Evolutionary conservation across 2,113 vertebrate genomes (phyloP), one percentile per base, ranked within the genome.

Genomic region (Trachemys scripta): DNA sequence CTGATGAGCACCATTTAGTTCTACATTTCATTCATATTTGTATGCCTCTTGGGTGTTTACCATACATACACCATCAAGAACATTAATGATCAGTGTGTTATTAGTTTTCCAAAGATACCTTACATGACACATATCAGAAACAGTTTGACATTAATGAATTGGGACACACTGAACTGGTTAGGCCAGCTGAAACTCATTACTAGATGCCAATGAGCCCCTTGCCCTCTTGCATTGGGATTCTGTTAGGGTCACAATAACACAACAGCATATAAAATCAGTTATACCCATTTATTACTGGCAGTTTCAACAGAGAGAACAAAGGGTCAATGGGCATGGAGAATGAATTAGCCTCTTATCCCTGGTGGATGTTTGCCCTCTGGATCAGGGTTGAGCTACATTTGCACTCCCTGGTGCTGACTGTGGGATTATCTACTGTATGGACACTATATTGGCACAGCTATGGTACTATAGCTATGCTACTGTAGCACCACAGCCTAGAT

Each of bases 321-420:
- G 29, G 20, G 16, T 69, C 54, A 27, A 56, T 65, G 89, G 86
- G 65, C 11, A 84, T 19, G 79, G 53, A 78, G 82, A 62, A 93
- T 10, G 14, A 45, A 86, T 86, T 89, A 88, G 2, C 51, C 19
- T 92, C 75, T 95, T 24, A 92, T 91, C 79, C 24, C 57, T 56
- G 53, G 24, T 17, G 81, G 92, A 87, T 38, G 42, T 76, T 96
- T 88, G 81, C 83, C 76, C 90, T 88, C n/a, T 82, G 50, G 42
- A 29, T 45, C 62, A 85, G 51, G 72, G 38, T 88, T 95, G 85
- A 84, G 72, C 84, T 89, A 19, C 0, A 50, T 29, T 59, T 49
- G 25, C 50, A 76, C 84, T 94, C 80, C 90, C 87, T 92, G 6
- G 13, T 45, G 79, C 57, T 57, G 42, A 42, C 72, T 85, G 8